phyloP scores from a whole-genome alignment of 30 jellyfish, hydroid and myxozoan species.

The Chironex yamaguchii region DNA sequence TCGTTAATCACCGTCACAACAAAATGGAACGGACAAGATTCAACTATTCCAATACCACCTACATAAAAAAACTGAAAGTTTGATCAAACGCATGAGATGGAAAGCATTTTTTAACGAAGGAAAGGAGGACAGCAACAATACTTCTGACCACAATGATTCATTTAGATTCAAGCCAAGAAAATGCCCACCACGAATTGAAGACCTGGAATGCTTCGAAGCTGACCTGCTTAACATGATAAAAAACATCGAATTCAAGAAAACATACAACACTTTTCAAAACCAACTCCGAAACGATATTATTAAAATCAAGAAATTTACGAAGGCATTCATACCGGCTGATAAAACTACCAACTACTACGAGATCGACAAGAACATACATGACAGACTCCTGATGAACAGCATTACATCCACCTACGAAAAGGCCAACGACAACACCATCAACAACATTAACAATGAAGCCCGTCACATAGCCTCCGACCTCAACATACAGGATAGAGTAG shows the following conservation, averaged over 20 bases:
- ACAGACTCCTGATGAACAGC: constrained; percentile 6
- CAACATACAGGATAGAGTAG: constrained; percentile 29
- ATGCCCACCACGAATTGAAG: constrained; percentile 49
- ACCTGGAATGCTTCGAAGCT: background rate
- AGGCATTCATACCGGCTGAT: constrained; percentile 58
- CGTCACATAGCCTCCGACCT: constrained; percentile 7
- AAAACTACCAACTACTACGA: constrained; percentile 42
- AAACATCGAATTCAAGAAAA: constrained; percentile 20
- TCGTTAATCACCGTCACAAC: no score
- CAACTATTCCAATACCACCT: no score
- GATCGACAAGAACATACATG: constrained; percentile 15
- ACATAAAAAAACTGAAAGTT: no score
- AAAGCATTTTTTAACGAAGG: no score
- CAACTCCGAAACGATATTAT: constrained; percentile 7
- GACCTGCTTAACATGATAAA: constrained; percentile 34
- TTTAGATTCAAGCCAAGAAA: constrained; percentile 48
- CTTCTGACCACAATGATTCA: no score
- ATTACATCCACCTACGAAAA: constrained; percentile 19
- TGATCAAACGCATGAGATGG: no score
- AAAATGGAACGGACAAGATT: no score
- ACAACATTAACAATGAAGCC: constrained; percentile 20
- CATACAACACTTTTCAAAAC: constrained; percentile 13
- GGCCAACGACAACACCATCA: background rate
- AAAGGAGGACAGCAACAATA: no score
- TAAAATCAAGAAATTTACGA: constrained; percentile 8